Evolutionary conservation across 2,797 vertebrate species (phyloP), one percentile per base, ranked within the genome.

Genomic region (Scolopax bukidnonensis): DNA sequence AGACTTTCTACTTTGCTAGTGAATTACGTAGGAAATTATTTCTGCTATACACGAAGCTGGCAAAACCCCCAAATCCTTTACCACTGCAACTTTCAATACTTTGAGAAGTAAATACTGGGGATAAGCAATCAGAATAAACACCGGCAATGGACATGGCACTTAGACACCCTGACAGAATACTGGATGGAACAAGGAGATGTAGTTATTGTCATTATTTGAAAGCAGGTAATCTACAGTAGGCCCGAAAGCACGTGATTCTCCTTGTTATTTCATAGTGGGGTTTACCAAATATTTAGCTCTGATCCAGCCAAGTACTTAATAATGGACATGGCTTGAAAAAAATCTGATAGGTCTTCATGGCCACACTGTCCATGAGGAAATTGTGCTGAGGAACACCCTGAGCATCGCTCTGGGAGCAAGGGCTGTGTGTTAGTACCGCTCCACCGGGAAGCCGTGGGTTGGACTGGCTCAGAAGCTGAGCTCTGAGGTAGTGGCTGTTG

Each of bases 351-450:
- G 27, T 68, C 21, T 25, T 38, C 28, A 16, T 7, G n/a, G n/a
- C n/a, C 56, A 56, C 21, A 38, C 3, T 13, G 27, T 45, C 54
- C 0, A 2, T 19, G 48, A 76, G 24, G 36, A 80, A 64, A 53
- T 16, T 1, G 4, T 28, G 38, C 32, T 0, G 2, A 73, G 50
- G 50, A 73, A 59, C 0, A 1, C 32, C 33, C 38, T 36, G 73
- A 69, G 36, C 38, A 50, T 30, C 1, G 1, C 33, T 51, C 53
- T 28, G 32, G 68, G 14, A 60, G 23, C 24, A 21, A 38, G 27
- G 11, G 17, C 27, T 47, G n/a, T 1, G 8, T 53, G 47, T 23
- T 33, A 9, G 33, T 32, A 36, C 51, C 9, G 24, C 9, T 5
- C 4, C 40, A 40, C 4, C 0, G 2, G n/a, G 50, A 33, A 64